Evolutionary conservation across 2,888 invertebrate species (phyloP), one percentile per base, ranked within the genome.

Genomic region (Pristionchus exspectatus): DNA sequence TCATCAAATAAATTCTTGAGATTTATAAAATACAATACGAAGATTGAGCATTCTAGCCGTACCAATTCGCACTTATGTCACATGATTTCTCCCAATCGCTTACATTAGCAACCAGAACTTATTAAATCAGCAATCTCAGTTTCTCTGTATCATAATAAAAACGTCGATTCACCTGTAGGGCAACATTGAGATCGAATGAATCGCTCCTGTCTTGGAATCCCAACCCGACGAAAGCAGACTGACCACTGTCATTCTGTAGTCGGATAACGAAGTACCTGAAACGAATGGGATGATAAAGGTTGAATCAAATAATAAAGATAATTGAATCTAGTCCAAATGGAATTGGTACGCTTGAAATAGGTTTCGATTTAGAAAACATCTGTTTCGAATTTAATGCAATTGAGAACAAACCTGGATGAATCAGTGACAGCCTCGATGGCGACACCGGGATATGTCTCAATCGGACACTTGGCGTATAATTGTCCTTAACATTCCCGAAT

Each of bases 141-240:
- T 2, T 0, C 24, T 18, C 7, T 18, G 21, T 10, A n/a, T 24
- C n/a, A 63, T 24, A 63, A n/a, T 7, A n/a, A 63, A 2, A 77
- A 77, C 74, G 38, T 44, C n/a, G 21, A 54, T 54, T 30, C 21
- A 96, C 99, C 90, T 93, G 99, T 88, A 99, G 96, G 69, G 99
- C 97, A 54, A 99, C 99, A 96, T 99, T 99, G 91, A 99, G 96
- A 96, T 99, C 99, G 96, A 99, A 99, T 85, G 99, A 98, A 96
- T 99, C 99, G 38, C 98, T 98, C 93, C 99, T 96, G 95, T 99
- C 99, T 2, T 98, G 97, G 96, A 99, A 99, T 21, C 99, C 99
- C 89, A 99, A 96, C 1, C 99, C 99, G 95, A 99, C 97, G 95
- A 98, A 99, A 30, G 99, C 99, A 84, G 95, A 95, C 90, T 96